phyloP scores from a whole-genome alignment of 1,140 invertebrate genomes.

The Magallana ariakensis region DNA sequence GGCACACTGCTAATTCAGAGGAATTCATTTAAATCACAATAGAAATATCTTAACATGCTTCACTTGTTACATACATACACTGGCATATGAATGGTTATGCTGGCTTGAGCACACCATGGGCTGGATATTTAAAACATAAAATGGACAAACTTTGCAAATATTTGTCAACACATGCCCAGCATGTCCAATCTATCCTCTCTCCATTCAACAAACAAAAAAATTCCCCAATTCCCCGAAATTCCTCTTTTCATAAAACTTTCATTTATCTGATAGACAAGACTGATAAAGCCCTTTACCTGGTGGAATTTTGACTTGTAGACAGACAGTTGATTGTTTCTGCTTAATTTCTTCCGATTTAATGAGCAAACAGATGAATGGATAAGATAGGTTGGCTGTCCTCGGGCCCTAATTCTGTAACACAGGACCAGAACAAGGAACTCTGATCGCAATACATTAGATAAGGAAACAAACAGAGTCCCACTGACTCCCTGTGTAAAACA shows the following conservation, averaged over 20 bases:
- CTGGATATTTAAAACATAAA: conserved; percentile 37
- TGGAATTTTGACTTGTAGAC: conserved; percentile 33
- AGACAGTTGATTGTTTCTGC: background rate
- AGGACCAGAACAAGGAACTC: background rate
- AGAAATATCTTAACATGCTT: conserved; percentile 31
- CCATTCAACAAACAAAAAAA: background rate
- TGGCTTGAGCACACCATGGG: conserved; percentile 25
- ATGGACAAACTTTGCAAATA: conserved; percentile 34
- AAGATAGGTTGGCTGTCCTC: background rate
- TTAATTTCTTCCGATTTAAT: conserved; percentile 23
- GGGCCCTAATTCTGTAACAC: background rate
- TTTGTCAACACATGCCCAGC: conserved; percentile 32
- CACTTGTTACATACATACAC: conserved; percentile 33
- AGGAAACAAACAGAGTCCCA: background rate
- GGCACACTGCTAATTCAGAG: conserved; percentile 18
- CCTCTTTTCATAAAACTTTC: background rate
- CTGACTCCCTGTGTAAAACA: no score
- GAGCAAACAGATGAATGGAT: conserved; percentile 4
- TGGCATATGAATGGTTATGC: conserved; percentile 34
- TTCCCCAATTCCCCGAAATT: background rate
- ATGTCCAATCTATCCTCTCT: background rate
- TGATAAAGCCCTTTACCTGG: conserved; percentile 5
- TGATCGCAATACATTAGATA: background rate
- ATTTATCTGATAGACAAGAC: background rate
- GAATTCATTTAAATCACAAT: conserved; percentile 39